These are phyloP conservation scores for Stichopus chloronotus DNA, from an alignment of 35 echinoderm and acorn worm genomes.

Conservation along the genomic window DNA sequence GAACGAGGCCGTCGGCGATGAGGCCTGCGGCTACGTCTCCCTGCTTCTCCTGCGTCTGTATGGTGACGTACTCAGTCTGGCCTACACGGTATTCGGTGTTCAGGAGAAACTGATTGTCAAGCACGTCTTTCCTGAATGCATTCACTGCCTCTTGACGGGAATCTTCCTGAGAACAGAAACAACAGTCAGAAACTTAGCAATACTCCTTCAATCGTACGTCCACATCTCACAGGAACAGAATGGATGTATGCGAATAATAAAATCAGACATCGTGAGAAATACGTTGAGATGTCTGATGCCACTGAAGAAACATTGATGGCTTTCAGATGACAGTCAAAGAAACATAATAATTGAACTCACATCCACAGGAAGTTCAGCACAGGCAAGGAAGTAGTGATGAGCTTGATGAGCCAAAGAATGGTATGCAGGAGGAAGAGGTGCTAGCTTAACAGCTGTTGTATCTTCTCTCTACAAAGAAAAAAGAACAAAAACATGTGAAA, in stretches of 20 bases:
- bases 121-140: conserved; percentile 57
- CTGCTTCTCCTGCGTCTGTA: conserved; percentile 71
- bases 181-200: not conserved
- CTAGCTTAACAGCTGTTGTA: conserved; percentile 58
- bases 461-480: conserved; percentile 71
- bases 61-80: conserved; percentile 74
- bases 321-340: too few species aligned
- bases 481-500: not conserved
- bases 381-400: conserved; percentile 79
- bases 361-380: conserved; percentile 82
- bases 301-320: too few species aligned
- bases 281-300: too few species aligned
- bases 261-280: too few species aligned
- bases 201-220: too few species aligned
- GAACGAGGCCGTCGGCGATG: conserved; percentile 78
- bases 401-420: conserved; percentile 84
- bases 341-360: conserved; percentile 52
- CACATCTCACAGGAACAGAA: too few species aligned
- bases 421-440: conserved; percentile 82
- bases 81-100: conserved; percentile 86
- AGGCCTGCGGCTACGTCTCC: conserved; percentile 74
- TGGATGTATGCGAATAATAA: too few species aligned
- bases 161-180: conserved; percentile 69
- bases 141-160: conserved; percentile 72
- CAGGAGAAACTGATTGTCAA: conserved; percentile 81